Base-by-base conservation (phyloP, 2,797 vertebrate species). In the Thunnus albacares region DNA sequence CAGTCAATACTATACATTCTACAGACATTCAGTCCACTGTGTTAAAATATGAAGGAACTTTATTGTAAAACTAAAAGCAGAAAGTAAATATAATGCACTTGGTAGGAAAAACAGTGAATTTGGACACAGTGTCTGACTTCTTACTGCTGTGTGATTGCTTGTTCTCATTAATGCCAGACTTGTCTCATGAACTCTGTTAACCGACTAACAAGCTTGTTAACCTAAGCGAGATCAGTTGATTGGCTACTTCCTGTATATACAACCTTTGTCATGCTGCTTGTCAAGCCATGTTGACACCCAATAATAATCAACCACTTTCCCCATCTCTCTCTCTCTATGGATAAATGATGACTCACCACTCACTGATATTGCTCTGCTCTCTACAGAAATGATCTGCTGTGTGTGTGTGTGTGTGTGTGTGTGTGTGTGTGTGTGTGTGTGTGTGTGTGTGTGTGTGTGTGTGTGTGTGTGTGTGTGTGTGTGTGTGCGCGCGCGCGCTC, bases 311-410 rank as follows among this genome's bases (percentile, higher is more conserved):
- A 30, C 8, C 26, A 10, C 28, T 2, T 8, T 17, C 41, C 2
- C 14, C 35, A 0, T 47, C 51, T 53, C 7, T 12, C 1, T 57
- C 22, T n/a, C 17, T 55, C 17, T 28, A 45, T 79, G 41, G 26
- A 58, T 56, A 59, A 72, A 60, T 69, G 66, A 71, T 78, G 73
- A 83, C 60, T 80, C 83, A 71, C 38, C n/a, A 49, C 69, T 85
- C 10, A 6, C 9, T 77, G 71, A 55, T 71, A 65, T 35, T 64
- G 28, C 69, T 75, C 57, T 53, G 51, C 67, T 72, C 47, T 83
- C 60, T 28, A 17, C 53, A 45, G 52, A 47, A 49, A 38, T 0
- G 17, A 43, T 64, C 8, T 52, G 24, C 24, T 24, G 41, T 41
- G 57, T 49, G 51, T 68, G 64, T 18, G 45, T 49, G 51, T 68